A percentile compares a stretch with the other conserved stretches of the same genome.
phyloP scores from a whole-genome alignment of 2,113 vertebrate genomes.

The Thamnaconus septentrionalis region DNA sequence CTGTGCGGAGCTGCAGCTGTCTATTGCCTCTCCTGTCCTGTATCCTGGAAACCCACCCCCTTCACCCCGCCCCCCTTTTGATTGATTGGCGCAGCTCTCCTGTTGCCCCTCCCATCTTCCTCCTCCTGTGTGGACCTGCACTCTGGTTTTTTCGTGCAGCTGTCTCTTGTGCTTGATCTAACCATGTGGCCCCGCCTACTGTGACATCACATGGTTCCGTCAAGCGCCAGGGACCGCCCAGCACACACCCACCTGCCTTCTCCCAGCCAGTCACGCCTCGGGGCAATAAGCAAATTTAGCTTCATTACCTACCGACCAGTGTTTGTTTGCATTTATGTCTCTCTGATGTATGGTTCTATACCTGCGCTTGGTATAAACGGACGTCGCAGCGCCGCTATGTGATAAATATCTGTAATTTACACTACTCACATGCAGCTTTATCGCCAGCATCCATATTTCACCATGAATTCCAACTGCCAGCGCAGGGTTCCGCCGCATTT shows the following conservation, averaged over 20 bases:
- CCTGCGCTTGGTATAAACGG: constrained; percentile 17
- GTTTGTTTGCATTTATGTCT: constrained; percentile 32
- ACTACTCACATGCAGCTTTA: no score
- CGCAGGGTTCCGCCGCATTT: no score
- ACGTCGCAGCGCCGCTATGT: not conserved
- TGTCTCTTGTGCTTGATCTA: constrained; percentile 99
- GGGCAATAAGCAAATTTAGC: constrained; percentile 30
- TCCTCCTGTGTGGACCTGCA: constrained; percentile 85
- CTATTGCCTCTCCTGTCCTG: constrained; percentile 59
- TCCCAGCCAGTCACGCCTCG: constrained; percentile 58
- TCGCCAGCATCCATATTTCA: no score
- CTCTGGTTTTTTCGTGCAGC: constrained; percentile 90
- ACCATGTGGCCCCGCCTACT: constrained; percentile 99
- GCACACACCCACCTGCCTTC: constrained; percentile 81
- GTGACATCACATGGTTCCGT: constrained; percentile 99
- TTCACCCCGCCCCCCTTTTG: constrained; percentile 44
- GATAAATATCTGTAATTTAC: not conserved
- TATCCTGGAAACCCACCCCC: constrained; percentile 52
- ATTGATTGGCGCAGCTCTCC: constrained; percentile 63
- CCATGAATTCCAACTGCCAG: no score
- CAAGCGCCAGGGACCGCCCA: constrained; percentile 99
- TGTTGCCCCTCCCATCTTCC: constrained; percentile 79
- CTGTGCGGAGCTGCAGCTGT: constrained; percentile 65
- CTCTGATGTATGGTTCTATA: constrained; percentile 10
- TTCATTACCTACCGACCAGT: not conserved